Percentiles rank a stretch among this genome's conserved stretches.
phyloP scores from a whole-genome alignment of 2,888 invertebrate genomes.

The Sphaerophoria taeniata region DNA sequence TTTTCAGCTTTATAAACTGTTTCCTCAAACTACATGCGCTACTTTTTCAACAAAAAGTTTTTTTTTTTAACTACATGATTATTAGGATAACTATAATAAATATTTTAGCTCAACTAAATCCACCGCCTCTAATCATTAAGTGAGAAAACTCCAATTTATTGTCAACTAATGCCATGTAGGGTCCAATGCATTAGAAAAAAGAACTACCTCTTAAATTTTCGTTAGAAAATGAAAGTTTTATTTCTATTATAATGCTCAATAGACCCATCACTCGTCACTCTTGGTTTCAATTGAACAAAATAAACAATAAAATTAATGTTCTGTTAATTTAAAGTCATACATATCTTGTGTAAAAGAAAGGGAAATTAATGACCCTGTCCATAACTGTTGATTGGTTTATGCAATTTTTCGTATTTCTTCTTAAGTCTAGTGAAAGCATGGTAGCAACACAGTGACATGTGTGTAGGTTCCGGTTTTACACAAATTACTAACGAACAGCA shows the following conservation, averaged over 20 bases:
- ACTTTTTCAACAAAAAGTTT: too few relatives aligned
- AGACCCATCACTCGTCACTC: neutral
- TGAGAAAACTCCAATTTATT: too few relatives aligned
- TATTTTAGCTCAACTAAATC: too few relatives aligned
- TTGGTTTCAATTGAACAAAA: conserved; percentile 3
- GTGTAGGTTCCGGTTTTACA: neutral
- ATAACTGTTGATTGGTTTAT: conserved; percentile 47
- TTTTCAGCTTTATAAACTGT: too few relatives aligned
- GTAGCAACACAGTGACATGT: conserved; percentile 11
- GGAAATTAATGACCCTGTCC: conserved; percentile 63
- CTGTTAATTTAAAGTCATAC: conserved; percentile 39
- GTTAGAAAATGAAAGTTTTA: conserved; percentile 17
- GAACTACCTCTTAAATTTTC: neutral
- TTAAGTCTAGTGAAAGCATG: conserved; percentile 56
- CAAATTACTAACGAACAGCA: neutral
- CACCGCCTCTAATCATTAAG: too few relatives aligned
- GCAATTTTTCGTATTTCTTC: conserved; percentile 28
- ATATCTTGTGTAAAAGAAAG: conserved; percentile 36
- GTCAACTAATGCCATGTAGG: too few relatives aligned
- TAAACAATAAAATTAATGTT: conserved; percentile 62
- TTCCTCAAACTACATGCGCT: too few relatives aligned
- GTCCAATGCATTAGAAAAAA: too few relatives aligned
- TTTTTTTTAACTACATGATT: too few relatives aligned
- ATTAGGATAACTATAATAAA: too few relatives aligned
- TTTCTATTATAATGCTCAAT: neutral